Base-by-base conservation (phyloP, 2,888 invertebrate genomes). In the Orthosia gothica region DNA sequence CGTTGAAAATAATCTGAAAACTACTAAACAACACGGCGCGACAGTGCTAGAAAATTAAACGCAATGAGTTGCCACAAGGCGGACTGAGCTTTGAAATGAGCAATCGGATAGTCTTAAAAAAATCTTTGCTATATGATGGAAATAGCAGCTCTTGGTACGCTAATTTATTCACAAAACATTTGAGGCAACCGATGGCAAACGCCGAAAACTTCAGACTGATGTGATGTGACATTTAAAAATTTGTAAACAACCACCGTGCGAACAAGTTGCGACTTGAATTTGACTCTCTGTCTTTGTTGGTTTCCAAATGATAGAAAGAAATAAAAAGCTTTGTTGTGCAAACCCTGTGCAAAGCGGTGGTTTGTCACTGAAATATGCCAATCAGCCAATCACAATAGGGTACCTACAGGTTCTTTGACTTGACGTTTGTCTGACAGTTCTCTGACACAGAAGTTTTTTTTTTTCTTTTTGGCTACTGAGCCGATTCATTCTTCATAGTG, bases 211-310 rank as follows among this genome's bases (percentile, higher is more conserved):
- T 81, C 76, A 59, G 45, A 80, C 68, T 81, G 64, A 70, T 69
- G 47, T 57, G 40, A 59, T 18, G n/a, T 80, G 81, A 83, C 66
- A 80, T 66, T 57, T 57, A 20, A 7, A 69, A 40, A 70, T 78
- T 80, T 50, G 79, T 79, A 85, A 86, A 87, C 84, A 83, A 76
- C 70, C 63, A 55, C 32, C 66, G 26, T 73, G 50, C 74, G 75
- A 66, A 89, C 88, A 89, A 83, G 90, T 89, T 82, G 18, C 57
- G 74, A 90, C 90, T 82, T 89, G 90, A 84, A 76, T 76, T 63
- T 45, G 9, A 63, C 61, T 61, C 18, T 72, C 40, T 69, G 59
- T 83, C 84, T 80, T 74, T 83, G 59, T 85, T 66, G 64, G 61
- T 70, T 18, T 59, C 16, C 40, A 4, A 67, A 65, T 7, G 61